Conservation (phyloP, 2,113 vertebrate genomes). For the Trichomycterus rosablanca region DNA sequence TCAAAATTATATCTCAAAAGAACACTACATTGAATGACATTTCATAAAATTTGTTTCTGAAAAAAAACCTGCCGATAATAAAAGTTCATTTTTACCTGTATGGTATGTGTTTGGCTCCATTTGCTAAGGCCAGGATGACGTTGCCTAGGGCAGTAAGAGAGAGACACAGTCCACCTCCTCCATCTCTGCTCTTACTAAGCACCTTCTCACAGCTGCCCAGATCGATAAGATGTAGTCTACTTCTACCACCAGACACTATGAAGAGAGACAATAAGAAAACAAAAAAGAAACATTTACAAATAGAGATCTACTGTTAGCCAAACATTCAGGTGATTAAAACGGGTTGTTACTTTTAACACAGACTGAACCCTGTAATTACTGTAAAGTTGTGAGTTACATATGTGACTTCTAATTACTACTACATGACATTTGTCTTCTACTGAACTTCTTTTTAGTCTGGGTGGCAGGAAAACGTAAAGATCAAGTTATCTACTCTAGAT, state of each 20-base stretch:
- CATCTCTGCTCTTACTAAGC: slow-evolving; percentile 78
- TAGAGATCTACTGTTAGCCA: no score
- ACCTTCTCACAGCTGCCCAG: slow-evolving; percentile 92
- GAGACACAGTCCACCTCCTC: slow-evolving; percentile 79
- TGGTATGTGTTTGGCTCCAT: slow-evolving; percentile 96
- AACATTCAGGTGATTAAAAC: no score
- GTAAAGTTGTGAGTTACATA: no score
- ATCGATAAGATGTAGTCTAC: slow-evolving; percentile 94
- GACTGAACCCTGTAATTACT: no score
- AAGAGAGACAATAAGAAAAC: neutral
- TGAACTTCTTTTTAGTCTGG: no score
- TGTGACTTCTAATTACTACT: no score
- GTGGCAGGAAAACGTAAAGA: no score
- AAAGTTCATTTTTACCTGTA: slow-evolving; percentile 80
- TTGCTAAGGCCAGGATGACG: slow-evolving; percentile 95
- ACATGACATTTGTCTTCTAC: no score
- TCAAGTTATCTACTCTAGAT: no score
- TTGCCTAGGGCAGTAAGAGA: slow-evolving; percentile 93
- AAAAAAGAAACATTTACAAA: neutral
- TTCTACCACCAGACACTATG: slow-evolving; percentile 96
- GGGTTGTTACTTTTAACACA: no score
- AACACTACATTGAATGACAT: no score
- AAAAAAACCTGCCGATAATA: neutral
- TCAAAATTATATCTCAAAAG: no score
- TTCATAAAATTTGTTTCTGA: neutral